Evolutionary conservation across 2,797 vertebrate genomes (phyloP).

Genomic region (Peromyscus aztecus): DNA sequence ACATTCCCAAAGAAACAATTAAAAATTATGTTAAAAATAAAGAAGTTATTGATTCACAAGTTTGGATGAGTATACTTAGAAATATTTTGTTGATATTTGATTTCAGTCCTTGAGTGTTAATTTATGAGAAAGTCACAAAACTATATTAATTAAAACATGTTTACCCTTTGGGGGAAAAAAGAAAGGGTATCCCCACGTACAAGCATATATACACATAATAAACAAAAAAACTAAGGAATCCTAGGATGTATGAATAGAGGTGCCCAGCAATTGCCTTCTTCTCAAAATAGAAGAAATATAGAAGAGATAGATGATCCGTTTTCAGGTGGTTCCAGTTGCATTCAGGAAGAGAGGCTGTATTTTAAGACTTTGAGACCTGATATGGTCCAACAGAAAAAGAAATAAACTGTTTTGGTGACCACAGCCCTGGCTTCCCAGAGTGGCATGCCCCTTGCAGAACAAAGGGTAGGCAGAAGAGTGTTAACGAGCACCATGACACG

Average conservation of each 20-base stretch:
- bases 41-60: slow-evolving; percentile 49
- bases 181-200: background rate
- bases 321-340: background rate
- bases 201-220: background rate
- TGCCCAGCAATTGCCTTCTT: background rate
- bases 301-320: background rate
- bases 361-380: background rate
- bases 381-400: background rate
- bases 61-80: slow-evolving; percentile 41
- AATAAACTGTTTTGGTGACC: background rate
- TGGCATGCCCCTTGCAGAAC: too few relatives aligned
- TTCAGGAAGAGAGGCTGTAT: background rate
- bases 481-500: background rate
- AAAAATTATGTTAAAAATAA: background rate
- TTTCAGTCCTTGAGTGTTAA: slow-evolving; percentile 60
- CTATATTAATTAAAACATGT: slow-evolving; percentile 40
- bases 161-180: background rate
- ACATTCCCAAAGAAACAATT: background rate
- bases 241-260: background rate
- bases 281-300: background rate
- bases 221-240: background rate
- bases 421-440: background rate
- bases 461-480: background rate
- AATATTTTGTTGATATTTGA: slow-evolving; percentile 45
- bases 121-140: slow-evolving; percentile 64